Evolutionary conservation across 2,113 vertebrate species (phyloP).

Genomic region (Opisthocomus hoazin): DNA sequence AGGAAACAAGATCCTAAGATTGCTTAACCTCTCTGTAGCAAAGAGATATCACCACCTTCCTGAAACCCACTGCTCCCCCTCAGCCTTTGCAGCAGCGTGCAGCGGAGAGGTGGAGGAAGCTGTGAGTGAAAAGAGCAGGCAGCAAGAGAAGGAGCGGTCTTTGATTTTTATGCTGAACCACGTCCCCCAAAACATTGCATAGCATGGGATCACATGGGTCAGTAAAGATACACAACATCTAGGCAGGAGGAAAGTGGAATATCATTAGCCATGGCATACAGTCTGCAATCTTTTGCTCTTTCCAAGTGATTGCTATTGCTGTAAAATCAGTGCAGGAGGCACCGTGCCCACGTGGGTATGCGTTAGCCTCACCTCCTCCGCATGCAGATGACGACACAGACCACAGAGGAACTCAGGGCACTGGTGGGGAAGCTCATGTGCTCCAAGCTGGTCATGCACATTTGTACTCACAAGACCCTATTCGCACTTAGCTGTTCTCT

Average conservation of each 20-base stretch:
- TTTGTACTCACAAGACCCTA: not conserved
- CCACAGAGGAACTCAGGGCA: rapidly evolving
- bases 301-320: not conserved
- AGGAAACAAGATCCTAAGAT: not conserved
- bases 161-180: not conserved
- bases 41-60: not conserved
- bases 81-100: not conserved
- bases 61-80: not conserved
- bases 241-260: not conserved
- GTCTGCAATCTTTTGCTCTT: not conserved
- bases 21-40: not conserved
- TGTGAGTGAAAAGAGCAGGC: not conserved
- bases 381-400: not conserved
- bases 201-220: not conserved
- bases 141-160: not conserved
- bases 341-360: rapidly evolving
- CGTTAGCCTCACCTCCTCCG: not conserved
- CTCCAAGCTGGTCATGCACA: not conserved
- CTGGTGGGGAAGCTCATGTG: not conserved
- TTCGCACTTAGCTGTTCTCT: not conserved
- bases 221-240: not conserved
- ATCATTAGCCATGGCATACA: not conserved
- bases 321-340: not conserved
- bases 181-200: not conserved
- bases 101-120: not conserved